phyloP scores from a whole-genome alignment of 2,888 invertebrate genomes.

The Blera fallax region DNA sequence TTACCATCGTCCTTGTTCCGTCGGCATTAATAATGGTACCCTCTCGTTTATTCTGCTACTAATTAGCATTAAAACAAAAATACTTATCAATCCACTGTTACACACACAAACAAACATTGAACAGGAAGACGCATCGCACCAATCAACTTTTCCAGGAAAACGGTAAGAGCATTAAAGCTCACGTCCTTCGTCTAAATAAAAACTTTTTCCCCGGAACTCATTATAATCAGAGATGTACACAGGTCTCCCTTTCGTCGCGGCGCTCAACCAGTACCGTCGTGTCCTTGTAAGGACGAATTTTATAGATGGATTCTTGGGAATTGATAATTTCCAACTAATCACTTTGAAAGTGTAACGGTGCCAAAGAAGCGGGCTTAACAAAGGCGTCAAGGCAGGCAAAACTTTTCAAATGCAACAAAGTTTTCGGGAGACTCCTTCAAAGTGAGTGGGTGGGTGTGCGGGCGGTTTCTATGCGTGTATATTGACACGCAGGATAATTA shows the following conservation, averaged over 20 bases:
- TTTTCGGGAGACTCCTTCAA: neutral
- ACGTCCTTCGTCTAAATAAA: slow-evolving; percentile 3
- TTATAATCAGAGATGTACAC: neutral
- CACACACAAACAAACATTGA: too few relatives aligned
- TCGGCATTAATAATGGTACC: neutral
- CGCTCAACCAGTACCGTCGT: neutral
- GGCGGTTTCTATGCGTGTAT: too few relatives aligned
- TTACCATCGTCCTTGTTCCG: neutral
- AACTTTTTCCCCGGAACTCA: slow-evolving; percentile 4
- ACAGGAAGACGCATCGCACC: neutral
- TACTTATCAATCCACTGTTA: neutral
- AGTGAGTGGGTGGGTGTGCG: neutral
- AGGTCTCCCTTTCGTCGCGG: too few relatives aligned
- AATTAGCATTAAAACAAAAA: neutral
- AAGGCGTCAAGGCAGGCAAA: neutral
- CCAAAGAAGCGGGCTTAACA: neutral
- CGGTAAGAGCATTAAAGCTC: neutral
- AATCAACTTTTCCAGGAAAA: neutral
- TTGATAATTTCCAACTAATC: slow-evolving; percentile 8
- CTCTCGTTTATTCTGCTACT: neutral
- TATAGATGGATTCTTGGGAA: neutral
- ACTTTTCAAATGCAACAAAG: slow-evolving; percentile 8
- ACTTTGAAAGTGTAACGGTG: neutral
- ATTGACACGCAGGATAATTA: neutral
- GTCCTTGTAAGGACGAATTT: neutral